A percentile compares a stretch with the other conserved stretches of the same genome.
phyloP scores from a whole-genome alignment of 2,113 vertebrate species.

The Tychaedon coryphoeus region DNA sequence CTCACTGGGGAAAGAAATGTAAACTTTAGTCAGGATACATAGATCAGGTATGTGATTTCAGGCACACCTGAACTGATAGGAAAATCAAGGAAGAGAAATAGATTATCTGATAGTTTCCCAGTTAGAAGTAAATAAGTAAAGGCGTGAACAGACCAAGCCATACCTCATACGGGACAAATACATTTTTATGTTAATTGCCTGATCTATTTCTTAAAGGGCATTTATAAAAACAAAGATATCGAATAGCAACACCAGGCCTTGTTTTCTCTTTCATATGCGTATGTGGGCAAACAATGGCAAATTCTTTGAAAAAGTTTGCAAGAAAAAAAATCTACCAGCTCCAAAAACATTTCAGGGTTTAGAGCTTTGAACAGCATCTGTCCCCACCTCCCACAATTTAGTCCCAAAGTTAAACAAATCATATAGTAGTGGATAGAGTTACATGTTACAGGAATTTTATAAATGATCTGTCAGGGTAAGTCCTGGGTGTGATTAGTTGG shows the following conservation, averaged over 20 bases:
- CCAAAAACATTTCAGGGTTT: background rate
- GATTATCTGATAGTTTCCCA: background rate
- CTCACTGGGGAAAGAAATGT: background rate
- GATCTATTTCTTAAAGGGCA: background rate
- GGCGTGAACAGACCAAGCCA: background rate
- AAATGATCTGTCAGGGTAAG: conserved; percentile 50
- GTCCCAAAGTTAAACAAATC: conserved; percentile 63
- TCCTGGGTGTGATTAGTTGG: background rate
- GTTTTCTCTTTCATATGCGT: background rate
- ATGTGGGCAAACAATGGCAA: background rate
- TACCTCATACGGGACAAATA: background rate
- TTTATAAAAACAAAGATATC: background rate
- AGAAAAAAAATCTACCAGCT: background rate
- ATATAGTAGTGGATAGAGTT: conserved; percentile 46
- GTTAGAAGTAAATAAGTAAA: background rate
- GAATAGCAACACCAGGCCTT: background rate
- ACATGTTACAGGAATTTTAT: conserved; percentile 38
- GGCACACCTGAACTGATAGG: background rate
- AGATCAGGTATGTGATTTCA: background rate
- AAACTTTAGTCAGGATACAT: background rate
- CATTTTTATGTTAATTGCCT: background rate
- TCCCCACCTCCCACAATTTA: conserved; percentile 29
- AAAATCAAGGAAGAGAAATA: background rate
- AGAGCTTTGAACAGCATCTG: conserved; percentile 21
- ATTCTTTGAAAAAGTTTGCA: background rate